Base-by-base conservation (phyloP, 1,140 invertebrate genomes). In the Drosophila funebris region DNA sequence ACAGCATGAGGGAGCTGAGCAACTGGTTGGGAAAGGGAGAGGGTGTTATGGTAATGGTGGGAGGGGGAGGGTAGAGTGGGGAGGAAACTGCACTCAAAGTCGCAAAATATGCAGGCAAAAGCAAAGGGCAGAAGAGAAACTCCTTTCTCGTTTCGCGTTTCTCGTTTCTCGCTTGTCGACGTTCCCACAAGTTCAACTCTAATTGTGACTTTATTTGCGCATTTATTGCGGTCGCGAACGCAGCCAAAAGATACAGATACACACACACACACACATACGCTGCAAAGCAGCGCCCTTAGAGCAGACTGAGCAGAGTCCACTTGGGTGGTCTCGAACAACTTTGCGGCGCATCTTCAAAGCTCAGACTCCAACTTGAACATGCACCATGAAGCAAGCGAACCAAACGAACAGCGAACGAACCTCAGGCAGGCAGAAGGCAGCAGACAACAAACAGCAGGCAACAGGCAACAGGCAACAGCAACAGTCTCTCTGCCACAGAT, bases 301-400 rank as follows among this genome's bases (percentile, higher is more conserved):
- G 68, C 71, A 64, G 68, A 66, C 66, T 70, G 62, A 76, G 73
- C 76, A 37, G 56, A 73, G 27, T 90, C 85, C 46, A 81, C 90
- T 90, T 91, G 90, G 90, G 90, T 91, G 90, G 90, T 91, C 90
- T 91, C 90, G 90, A 91, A 91, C 90, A 89, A 81, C 74, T 78
- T 73, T 77, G 90, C 90, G 90, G 90, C 90, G 85, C 82, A 82
- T 87, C 90, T 84, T 91, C 90, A 91, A 91, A 88, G 87, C 70
- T 68, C 57, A 66, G 66, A 61, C 71, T 90, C 83, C 76, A 90
- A 90, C 88, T 79, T 80, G 79, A 88, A 83, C 83, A 88, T 88
- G 83, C 83, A 88, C 24, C 74, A 64, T 58, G 73, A 56, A 50
- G 48, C 57, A 43, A 72, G 36, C 69, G 60, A 71, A 61, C 67